phyloP scores from a whole-genome alignment of 2,888 invertebrate genomes.

The Apotomis betuletana region DNA sequence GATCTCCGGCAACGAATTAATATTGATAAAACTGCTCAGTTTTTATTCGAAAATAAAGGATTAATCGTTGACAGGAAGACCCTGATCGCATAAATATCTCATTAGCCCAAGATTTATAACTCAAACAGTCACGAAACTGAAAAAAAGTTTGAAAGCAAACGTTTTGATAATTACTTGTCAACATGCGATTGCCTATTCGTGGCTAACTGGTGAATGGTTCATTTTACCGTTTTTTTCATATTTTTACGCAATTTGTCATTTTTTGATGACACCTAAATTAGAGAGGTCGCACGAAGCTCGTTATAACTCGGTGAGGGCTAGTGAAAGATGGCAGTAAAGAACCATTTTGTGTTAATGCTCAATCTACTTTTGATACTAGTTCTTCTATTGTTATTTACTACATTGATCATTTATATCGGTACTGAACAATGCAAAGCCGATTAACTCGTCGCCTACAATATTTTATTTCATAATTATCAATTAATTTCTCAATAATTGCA shows the following conservation, averaged over 20 bases:
- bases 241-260: constrained; percentile 76
- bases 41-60: constrained; percentile 68
- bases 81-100: constrained; percentile 80
- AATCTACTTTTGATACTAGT: neutral
- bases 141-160: constrained; percentile 74
- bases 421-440: no score
- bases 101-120: constrained; percentile 80
- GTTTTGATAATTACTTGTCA: constrained; percentile 81
- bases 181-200: constrained; percentile 82
- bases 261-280: constrained; percentile 78
- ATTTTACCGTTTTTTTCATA: constrained; percentile 67
- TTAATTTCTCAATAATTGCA: no score
- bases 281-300: constrained; percentile 70
- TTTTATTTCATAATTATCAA: no score
- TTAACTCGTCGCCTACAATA: no score
- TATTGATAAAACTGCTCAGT: constrained; percentile 64
- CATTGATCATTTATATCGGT: no score
- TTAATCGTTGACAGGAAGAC: constrained; percentile 78
- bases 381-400: no score
- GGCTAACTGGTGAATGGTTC: constrained; percentile 62
- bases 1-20: constrained; percentile 48
- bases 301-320: constrained; percentile 7
- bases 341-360: neutral
- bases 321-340: neutral
- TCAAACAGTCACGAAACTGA: constrained; percentile 77